Evolutionary conservation across 2,797 vertebrate genomes (phyloP), one percentile per base, ranked within the genome.

Genomic region (Anomalospiza imberbis): DNA sequence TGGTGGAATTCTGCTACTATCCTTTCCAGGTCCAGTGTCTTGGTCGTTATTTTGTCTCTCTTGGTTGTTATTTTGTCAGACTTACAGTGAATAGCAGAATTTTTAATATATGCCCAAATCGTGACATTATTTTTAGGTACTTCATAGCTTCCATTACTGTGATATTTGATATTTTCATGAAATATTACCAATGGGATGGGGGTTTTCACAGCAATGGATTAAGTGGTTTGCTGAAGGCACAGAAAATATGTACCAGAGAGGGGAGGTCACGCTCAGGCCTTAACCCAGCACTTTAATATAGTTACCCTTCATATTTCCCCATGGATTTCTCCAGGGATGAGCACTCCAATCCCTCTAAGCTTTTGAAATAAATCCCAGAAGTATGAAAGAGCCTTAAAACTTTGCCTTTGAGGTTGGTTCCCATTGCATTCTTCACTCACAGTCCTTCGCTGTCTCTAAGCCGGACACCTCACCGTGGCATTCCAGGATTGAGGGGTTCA

Each of bases 181-280:
- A 19, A 1, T 71, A 87, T 60, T 40, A 62, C 38, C 2, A 1
- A 0, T 11, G n/a, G 36, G 21, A 24, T 62, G n/a, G 19, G 15
- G 25, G 12, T 18, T 53, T 88, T 42, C 40, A 36, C 14, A 51
- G 28, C 13, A 7, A 2, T 36, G 62, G 22, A 40, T 70, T 4
- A 6, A 75, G 15, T 16, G 32, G 15, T 60, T 72, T 91, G 50
- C 42, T 58, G 62, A 42, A 57, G 71, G 45, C 47, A 53, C 16
- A 61, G 51, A 19, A 73, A 44, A 18, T 51, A 2, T 1, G 31
- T n/a, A 14, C 54, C 18, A 53, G 83, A 25, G 61, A 62, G 25
- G 31, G 67, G 28, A 88, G 25, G 14, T 21, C 53, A 40, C 28
- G 24, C 67, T 74, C 48, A 67, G 17, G 5, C 61, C 58, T 57